A percentile compares a stretch with the other conserved stretches of the same genome.
phyloP scores from a whole-genome alignment of 2,113 vertebrate genomes.

The Burhinus bistriatus region DNA sequence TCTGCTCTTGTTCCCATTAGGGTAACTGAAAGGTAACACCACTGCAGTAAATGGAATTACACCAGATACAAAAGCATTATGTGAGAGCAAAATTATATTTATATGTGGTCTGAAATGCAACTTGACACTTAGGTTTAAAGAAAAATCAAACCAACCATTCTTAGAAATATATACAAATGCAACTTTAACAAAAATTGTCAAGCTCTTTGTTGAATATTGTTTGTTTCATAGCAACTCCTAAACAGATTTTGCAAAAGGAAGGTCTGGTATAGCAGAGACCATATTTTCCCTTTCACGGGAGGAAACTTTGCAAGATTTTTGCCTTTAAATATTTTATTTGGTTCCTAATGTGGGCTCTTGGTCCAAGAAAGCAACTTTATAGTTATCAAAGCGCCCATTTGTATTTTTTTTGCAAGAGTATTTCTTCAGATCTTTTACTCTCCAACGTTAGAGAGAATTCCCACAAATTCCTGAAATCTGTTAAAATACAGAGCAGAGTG shows the following conservation, averaged over 20 bases:
- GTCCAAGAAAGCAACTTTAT: conserved; percentile 55
- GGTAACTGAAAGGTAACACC: conserved; percentile 51
- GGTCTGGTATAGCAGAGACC: background rate
- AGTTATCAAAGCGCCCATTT: conserved; percentile 41
- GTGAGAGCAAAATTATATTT: conserved; percentile 55
- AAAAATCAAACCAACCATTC: background rate
- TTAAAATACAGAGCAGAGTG: conserved; percentile 42
- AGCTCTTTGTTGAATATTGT: background rate
- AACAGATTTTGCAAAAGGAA: conserved; percentile 7
- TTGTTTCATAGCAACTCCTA: conserved; percentile 28
- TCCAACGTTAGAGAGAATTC: conserved; percentile 22
- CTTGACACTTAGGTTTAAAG: conserved; percentile 7
- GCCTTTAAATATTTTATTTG: conserved; percentile 64
- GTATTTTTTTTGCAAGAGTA: background rate
- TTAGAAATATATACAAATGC: background rate
- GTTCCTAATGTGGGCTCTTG: background rate
- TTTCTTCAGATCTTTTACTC: conserved; percentile 57
- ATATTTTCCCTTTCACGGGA: conserved; percentile 29
- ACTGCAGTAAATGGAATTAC: conserved; percentile 31
- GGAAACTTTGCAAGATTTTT: conserved; percentile 46
- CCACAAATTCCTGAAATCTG: conserved; percentile 50
- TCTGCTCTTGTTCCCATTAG: conserved; percentile 42
- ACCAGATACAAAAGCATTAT: conserved; percentile 46
- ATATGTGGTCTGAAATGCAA: conserved; percentile 51
- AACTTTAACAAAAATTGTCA: conserved; percentile 5